Percentiles rank a stretch among this genome's conserved stretches.
These are phyloP conservation scores for Sylvia atricapilla DNA, from an alignment of 2,113 vertebrate genomes.

Conservation along the genomic window DNA sequence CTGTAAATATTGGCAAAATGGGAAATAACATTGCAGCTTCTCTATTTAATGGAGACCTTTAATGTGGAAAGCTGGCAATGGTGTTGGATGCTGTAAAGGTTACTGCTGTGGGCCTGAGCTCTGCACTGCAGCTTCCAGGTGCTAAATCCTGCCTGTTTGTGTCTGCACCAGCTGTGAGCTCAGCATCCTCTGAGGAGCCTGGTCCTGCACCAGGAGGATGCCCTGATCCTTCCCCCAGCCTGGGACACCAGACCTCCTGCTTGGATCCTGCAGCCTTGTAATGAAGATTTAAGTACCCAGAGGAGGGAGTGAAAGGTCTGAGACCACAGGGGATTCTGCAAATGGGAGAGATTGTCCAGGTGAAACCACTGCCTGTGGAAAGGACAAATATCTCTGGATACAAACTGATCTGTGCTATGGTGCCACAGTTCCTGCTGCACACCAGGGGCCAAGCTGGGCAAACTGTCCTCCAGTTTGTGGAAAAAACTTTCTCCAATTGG, in stretches of 20 bases:
- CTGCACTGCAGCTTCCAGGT: neutral
- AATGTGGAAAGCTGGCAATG: neutral
- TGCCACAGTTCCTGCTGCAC: neutral
- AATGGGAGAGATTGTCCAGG: neutral
- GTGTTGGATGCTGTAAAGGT: neutral
- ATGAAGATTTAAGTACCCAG: neutral
- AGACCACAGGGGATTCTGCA: neutral
- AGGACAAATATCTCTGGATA: neutral
- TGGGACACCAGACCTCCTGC: fast-evolving
- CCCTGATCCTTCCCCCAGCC: neutral
- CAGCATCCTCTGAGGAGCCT: neutral
- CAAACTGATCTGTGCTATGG: neutral
- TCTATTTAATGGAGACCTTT: neutral
- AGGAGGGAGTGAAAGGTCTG: neutral
- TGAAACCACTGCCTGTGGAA: neutral
- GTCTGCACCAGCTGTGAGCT: neutral
- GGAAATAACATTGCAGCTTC: neutral
- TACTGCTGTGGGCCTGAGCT: neutral
- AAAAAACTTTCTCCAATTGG: neutral
- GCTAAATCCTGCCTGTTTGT: neutral
- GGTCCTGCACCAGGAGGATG: neutral
- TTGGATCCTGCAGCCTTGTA: neutral
- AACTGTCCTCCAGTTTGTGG: neutral
- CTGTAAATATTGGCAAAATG: neutral
- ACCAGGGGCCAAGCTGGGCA: neutral